These are phyloP conservation scores for Acanthococcus lagerstroemiae DNA, from an alignment of 2,888 invertebrate species.

Conservation along the genomic window DNA sequence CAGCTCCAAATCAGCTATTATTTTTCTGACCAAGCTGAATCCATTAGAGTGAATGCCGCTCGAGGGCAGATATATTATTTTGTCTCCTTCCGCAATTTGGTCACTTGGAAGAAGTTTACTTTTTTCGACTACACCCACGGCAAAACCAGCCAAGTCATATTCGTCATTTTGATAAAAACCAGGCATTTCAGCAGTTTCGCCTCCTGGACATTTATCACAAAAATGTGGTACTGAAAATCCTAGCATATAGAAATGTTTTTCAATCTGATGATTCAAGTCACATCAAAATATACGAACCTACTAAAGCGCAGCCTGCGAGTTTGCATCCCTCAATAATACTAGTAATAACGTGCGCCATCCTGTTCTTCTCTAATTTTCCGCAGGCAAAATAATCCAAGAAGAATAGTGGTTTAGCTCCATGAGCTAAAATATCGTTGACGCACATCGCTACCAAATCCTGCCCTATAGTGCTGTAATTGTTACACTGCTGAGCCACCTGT, in stretches of 20 bases:
- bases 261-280: not conserved
- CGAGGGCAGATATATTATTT: conserved; percentile 76
- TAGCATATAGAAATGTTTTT: too few relatives aligned
- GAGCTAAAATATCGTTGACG: conserved; percentile 89
- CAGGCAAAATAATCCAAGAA: conserved; percentile 96
- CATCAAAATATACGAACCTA: conserved; percentile 52
- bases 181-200: conserved; percentile 98
- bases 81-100: conserved; percentile 62
- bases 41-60: conserved; percentile 92
- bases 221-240: too few relatives aligned
- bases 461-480: conserved; percentile 73
- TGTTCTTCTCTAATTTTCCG: conserved; percentile 66
- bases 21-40: conserved; percentile 75
- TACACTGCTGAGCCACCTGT: conserved; percentile 74
- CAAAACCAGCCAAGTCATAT: conserved; percentile 93
- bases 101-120: conserved; percentile 59
- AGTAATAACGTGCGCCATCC: conserved; percentile 66
- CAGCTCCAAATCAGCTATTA: conserved; percentile 57
- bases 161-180: conserved; percentile 77
- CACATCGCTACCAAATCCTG: conserved; percentile 97
- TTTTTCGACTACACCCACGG: conserved; percentile 84
- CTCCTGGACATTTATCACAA: too few relatives aligned
- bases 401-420: conserved; percentile 90
- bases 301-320: conserved; percentile 72
- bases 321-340: conserved; percentile 84